Base-by-base conservation (phyloP, 92 coral and sea anemone genomes). In the Epizoanthus rinbou region DNA sequence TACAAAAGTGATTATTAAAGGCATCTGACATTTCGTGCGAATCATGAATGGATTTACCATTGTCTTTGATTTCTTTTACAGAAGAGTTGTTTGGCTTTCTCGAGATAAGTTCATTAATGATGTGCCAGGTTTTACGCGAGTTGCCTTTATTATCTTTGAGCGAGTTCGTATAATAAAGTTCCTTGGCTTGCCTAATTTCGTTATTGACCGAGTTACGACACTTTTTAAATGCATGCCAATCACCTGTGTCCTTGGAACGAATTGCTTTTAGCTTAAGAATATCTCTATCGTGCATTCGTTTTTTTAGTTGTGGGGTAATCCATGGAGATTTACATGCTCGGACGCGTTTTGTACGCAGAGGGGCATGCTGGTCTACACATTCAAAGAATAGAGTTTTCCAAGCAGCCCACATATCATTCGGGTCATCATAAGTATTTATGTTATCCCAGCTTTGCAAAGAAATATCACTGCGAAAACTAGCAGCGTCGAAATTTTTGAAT, bases 361-460 rank as follows among this genome's bases (percentile, higher is more conserved):
- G 39, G 4, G 39, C 39, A 4, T 35, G 39, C 39, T 35, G 39
- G 39, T 35, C 39, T 2, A 35, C 39, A 2, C 2, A 2, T 2
- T 64, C 39, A 64, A 64, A 37, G 41, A 64, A 72, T 18, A 23
- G 16, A 17, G 76, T 5, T 35, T 35, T 35, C 47, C 69, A 57
- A 43, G 8, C 63, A 24, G 65, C 11, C 57, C 84, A 79, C 84
- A 60, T 79, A 25, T 79, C 76, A 72, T 72, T 72, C 16, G 76
- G 76, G 76, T 72, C 35, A 10, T 28, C 21, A 35, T 31, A 72
- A 41, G 13, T 43, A 28, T 3, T 23, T 13, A 72, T 47, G 31
- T 5, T 7, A 31, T 79, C 69, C 86, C 79, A 82, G 52, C 79
- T 78, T 54, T 64, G 74, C 14, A 31, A 23, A 28, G 45, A 37